Evolutionary conservation across 2,888 invertebrate genomes (phyloP), one percentile per base, ranked within the genome.

Genomic region (Mycalesis mineus): DNA sequence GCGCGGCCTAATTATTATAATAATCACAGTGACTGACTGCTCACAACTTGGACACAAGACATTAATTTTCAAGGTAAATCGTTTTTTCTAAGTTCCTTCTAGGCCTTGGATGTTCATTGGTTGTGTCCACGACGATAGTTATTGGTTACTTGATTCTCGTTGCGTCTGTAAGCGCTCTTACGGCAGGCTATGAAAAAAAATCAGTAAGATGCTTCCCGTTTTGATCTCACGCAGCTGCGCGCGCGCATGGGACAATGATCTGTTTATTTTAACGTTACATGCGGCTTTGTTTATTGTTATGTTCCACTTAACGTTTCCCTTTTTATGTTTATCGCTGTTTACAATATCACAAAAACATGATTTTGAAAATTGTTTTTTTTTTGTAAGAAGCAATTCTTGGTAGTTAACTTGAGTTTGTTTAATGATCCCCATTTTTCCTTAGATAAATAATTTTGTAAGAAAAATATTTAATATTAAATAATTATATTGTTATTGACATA

Each of bases 211-310:
- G 37, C 55, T 58, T 57, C 62, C 63, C 52, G 64, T 65, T 66
- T 64, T 55, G 57, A 65, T 63, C 57, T 51, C 55, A 40, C 29
- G 40, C 80, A 78, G 71, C 71, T 77, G 79, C 75, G 72, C 67
- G 28, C 51, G 67, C 69, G 71, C 68, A 65, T 52, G 65, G 71
- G 67, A 73, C 74, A 74, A 70, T 63, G 74, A 70, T 74, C 73
- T 80, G 82, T 80, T 82, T 80, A 80, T 80, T 69, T 73, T 75
- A 73, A 66, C 66, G 66, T 62, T 63, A 55, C 70, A 73, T 68
- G 68, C 55, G 48, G 48, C 44, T 51, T 53, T 29, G 48, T 54
- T 44, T 22, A 22, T 37, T 54, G 64, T 45, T 62, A 15, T 53
- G 56, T 58, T 65, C 66, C 63, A 64, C 67, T 68, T 65, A 31